Base-by-base conservation (phyloP, 2,113 vertebrate genomes). In the Jacana jacana region DNA sequence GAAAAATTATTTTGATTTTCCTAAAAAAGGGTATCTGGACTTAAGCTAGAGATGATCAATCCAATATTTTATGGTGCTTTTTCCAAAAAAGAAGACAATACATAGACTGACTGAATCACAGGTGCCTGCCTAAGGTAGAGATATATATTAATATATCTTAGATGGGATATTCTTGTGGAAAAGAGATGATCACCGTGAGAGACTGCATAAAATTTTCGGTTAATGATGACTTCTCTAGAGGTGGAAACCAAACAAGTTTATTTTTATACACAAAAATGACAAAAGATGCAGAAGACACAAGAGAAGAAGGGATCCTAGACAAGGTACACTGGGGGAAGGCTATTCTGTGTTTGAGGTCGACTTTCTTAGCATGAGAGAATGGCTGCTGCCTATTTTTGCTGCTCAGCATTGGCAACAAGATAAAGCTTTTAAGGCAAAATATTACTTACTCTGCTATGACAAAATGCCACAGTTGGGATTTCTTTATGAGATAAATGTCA, bases 301-400 rank as follows among this genome's bases (percentile, higher is more conserved):
- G 70, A 35, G 19, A 65, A 30, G 31, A 51, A 48, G 42, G 4
- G 12, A 37, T n/a, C 9, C 14, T 77, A 0, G 1, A 16, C 0
- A 30, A 3, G 14, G 4, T 16, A 39, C 25, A 11, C 10, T 48
- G 46, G 44, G 35, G 35, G 84, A 69, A 42, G 44, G 25, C 4
- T 28, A 5, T 17, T 70, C 12, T 20, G 16, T 39, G 7, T 33
- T 60, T 64, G 17, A 48, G 25, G 63, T 16, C 58, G 37, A 54
- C 4, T 58, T 52, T 28, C 18, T 7, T 17, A 63, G 42, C 18
- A 25, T 0, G 5, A 28, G 37, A 24, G 13, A 48, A 46, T 12
- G 18, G 39, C n/a, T 63, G 55, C 30, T 66, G 46, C 6, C 68
- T 58, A 4, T 25, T 88, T 81, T 39, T 39, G 17, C 40, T 54